Base-by-base conservation (phyloP, 2,797 vertebrate species). In the Microctenopoma stevenorrisi region DNA sequence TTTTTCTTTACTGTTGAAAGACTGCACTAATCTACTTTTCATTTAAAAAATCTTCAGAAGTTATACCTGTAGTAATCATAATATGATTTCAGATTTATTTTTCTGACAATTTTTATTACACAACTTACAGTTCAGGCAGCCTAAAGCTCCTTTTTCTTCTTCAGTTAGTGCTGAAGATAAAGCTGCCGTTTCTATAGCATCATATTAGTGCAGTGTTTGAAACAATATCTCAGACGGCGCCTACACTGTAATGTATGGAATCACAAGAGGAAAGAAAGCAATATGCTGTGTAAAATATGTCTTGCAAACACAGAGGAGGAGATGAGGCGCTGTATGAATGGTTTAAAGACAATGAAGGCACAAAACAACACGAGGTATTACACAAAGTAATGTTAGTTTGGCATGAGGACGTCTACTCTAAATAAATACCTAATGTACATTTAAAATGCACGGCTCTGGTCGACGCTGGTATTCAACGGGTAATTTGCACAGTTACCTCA, bases 21-120 rank as follows among this genome's bases (percentile, higher is more conserved):
- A 28, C 12, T 15, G 13, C 2, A 43, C 8, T n/a, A 22, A 40
- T 57, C 40, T 53, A 10, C 35, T n/a, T 38, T 54, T 0, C 30
- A 30, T 15, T 13, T 49, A 72, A 71, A n/a, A 4, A 14, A 44
- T 25, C 6, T 37, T 52, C 35, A 60, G 14, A 51, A 51, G 11
- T 13, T 2, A 3, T 38, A 56, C 61, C 30, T 61, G 13, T 9
- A 18, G 25, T 57, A 50, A 47, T 61, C 57, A 40, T 33, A 8
- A 48, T 61, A 49, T 15, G 5, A 54, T 42, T 59, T 47, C 1
- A 64, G 35, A 18, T 63, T 37, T 5, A 7, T 18, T 49, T 53
- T 7, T 4, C 22, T 25, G 9, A 26, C 5, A n/a, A 25, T 10
- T 14, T 50, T 7, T 59, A 37, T 28, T 58, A 54, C 18, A 30